Percentiles rank a stretch among this genome's conserved stretches.
phyloP scores from a whole-genome alignment of 2,888 invertebrate species.

The Merodon equestris region DNA sequence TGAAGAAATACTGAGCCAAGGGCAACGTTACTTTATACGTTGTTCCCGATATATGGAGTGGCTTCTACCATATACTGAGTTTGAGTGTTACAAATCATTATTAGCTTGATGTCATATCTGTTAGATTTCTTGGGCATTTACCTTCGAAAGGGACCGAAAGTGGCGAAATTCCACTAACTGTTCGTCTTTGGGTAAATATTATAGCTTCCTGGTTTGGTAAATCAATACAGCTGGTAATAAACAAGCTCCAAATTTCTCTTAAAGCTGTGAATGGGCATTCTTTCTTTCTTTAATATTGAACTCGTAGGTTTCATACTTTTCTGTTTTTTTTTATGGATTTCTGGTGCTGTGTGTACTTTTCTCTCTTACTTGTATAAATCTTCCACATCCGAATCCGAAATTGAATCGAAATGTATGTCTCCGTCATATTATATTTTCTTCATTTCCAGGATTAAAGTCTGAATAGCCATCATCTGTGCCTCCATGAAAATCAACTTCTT shows the following conservation, averaged over 20 bases:
- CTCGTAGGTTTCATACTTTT: neutral
- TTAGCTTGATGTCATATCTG: neutral
- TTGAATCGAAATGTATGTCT: too few species aligned
- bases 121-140: neutral
- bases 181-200: neutral
- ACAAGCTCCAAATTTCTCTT: neutral
- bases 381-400: too few species aligned
- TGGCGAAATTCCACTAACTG: neutral
- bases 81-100: neutral
- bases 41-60: neutral
- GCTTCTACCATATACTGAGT: neutral
- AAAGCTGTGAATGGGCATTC: neutral
- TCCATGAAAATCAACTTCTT: slow-evolving; percentile 10
- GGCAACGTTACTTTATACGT: neutral
- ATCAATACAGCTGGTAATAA: neutral
- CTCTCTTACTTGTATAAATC: slow-evolving; percentile 6
- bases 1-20: neutral
- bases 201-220: neutral
- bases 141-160: neutral
- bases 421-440: slow-evolving; percentile 1
- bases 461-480: slow-evolving; percentile 11
- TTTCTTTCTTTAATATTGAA: slow-evolving; percentile 4
- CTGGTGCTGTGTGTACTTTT: neutral
- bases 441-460: slow-evolving; percentile 7
- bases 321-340: neutral